These are phyloP conservation scores for Microhierax caerulescens DNA, from an alignment of 2,797 vertebrate species.

Conservation along the genomic window DNA sequence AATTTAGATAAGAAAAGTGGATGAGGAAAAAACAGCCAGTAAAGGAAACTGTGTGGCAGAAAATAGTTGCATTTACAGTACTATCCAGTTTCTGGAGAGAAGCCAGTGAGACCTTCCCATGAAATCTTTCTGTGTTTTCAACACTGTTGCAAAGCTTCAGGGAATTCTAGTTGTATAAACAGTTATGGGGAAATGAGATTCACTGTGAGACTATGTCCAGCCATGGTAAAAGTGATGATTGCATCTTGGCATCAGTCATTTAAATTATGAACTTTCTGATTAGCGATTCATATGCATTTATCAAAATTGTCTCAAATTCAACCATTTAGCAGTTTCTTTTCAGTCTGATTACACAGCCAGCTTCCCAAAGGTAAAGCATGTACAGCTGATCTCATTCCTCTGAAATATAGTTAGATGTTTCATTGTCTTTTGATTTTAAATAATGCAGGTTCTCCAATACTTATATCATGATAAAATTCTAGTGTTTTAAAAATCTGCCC, in stretches of 20 bases:
- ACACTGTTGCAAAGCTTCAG: conserved; percentile 30
- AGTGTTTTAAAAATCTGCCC: conserved; percentile 67
- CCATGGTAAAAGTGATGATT: not conserved
- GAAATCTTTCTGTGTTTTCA: conserved; percentile 44
- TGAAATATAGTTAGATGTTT: conserved; percentile 1
- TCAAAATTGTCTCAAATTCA: conserved; percentile 6
- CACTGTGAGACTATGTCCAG: not conserved
- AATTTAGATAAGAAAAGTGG: not conserved
- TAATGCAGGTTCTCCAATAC: conserved; percentile 12
- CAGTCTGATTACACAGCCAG: conserved; percentile 1
- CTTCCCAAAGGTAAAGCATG: conserved; percentile 48
- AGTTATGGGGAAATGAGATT: conserved; percentile 42
- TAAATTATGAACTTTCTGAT: not conserved
- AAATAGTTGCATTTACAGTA: not conserved
- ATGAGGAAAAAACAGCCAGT: not conserved
- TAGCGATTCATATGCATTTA: conserved; percentile 10
- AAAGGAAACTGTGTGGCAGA: conserved; percentile 11
- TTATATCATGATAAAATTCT: conserved; percentile 55
- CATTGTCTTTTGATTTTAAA: conserved; percentile 25
- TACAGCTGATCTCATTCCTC: conserved; percentile 17
- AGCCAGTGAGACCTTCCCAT: not conserved
- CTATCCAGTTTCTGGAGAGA: not conserved
- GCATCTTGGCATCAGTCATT: not conserved
- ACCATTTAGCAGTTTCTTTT: not conserved
- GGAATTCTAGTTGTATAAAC: conserved; percentile 51